A percentile compares a stretch with the other conserved stretches of the same genome.
Evolutionary conservation across 2,888 invertebrate species (phyloP).

Genomic region (Dryocosmus kuriphilus): DNA sequence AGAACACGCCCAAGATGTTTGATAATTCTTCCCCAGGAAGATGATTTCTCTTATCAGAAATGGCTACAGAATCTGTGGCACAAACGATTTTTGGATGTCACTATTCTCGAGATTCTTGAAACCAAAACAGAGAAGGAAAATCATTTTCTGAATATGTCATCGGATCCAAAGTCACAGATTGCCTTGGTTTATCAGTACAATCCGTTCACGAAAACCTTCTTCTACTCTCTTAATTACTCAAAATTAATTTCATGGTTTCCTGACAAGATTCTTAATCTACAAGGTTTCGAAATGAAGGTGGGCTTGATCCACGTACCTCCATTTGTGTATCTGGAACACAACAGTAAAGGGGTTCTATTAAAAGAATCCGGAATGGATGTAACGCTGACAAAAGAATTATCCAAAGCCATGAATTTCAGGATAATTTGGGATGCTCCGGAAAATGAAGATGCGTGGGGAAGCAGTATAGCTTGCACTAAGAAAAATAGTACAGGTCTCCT

Average conservation of each 20-base stretch:
- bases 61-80: neutral
- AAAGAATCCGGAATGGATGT: neutral
- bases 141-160: neutral
- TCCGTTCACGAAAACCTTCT: neutral
- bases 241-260: neutral
- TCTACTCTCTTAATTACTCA: neutral
- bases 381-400: neutral
- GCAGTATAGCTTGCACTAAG: neutral
- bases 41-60: too few species aligned
- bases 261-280: neutral
- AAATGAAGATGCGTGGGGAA: neutral
- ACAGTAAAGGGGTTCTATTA: neutral
- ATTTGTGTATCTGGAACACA: neutral
- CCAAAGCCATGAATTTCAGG: neutral
- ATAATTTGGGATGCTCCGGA: neutral
- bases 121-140: neutral
- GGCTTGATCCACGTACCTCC: neutral
- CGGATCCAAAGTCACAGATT: neutral
- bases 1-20: conserved; percentile 1
- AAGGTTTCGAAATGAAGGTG: neutral
- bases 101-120: neutral
- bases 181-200: neutral
- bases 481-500: conserved; percentile 1
- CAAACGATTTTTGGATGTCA: neutral
- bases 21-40: neutral